Percentiles rank a stretch among this genome's conserved stretches.
Evolutionary conservation across 2,888 invertebrate species (phyloP).

Genomic region (Perithous albicinctus): DNA sequence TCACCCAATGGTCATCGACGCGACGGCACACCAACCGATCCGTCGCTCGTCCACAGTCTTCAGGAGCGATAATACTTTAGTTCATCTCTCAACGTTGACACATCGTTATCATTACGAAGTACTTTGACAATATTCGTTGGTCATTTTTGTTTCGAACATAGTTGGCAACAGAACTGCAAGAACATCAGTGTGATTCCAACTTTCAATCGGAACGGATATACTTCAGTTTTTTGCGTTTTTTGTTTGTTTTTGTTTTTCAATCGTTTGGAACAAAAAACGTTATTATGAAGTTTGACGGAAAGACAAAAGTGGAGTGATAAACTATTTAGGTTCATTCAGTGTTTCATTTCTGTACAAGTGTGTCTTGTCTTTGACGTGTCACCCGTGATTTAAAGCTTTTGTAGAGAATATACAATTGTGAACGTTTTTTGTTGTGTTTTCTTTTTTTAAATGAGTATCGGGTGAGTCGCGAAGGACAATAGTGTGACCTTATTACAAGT

Average conservation of each 20-base stretch:
- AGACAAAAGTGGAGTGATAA: neutral
- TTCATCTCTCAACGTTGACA: neutral
- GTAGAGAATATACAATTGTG: neutral
- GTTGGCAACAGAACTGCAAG: no score
- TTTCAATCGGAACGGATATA: no score
- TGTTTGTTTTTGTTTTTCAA: no score
- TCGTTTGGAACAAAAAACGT: no score
- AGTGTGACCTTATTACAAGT: neutral
- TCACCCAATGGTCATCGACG: slow-evolving; percentile 82
- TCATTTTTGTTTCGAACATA: no score
- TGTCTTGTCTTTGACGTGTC: neutral
- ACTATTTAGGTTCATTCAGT: neutral
- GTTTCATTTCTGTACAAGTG: neutral
- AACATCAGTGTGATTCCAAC: no score
- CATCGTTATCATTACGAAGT: no score
- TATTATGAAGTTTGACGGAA: neutral
- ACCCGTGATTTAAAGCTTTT: neutral
- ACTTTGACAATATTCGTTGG: no score
- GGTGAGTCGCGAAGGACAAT: slow-evolving; percentile 2
- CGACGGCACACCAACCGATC: slow-evolving; percentile 69
- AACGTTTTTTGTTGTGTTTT: slow-evolving; percentile 1
- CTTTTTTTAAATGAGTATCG: neutral
- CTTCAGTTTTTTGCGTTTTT: no score
- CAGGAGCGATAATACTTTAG: neutral
- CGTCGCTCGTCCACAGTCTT: slow-evolving; percentile 68